A percentile compares a stretch with the other conserved stretches of the same genome.
Conservation (phyloP, 2,888 invertebrate species). For the Meghimatium bilineatum region DNA sequence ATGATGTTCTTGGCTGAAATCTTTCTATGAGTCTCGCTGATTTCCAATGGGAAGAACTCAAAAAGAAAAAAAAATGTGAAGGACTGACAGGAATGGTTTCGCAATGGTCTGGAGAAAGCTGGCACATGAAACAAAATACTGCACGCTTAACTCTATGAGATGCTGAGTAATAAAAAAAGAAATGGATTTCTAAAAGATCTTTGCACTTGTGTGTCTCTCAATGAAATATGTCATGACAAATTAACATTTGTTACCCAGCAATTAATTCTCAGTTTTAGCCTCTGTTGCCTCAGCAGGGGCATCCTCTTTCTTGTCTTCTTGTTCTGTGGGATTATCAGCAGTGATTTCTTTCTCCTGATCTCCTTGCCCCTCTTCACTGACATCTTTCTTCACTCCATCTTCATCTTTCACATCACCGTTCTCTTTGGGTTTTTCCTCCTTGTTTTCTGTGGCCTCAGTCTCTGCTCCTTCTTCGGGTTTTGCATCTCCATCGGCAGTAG, state of each 20-base stretch:
- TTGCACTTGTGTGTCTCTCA: neutral
- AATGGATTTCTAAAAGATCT: neutral
- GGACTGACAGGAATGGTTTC: conserved; percentile 7
- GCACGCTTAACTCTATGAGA: neutral
- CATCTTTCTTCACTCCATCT: conserved; percentile 42
- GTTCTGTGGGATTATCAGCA: neutral
- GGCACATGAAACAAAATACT: conserved; percentile 14
- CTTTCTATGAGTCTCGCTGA: neutral
- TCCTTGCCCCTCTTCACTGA: conserved; percentile 28
- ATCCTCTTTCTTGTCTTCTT: conserved; percentile 83
- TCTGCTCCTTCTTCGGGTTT: conserved; percentile 41
- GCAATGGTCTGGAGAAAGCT: conserved; percentile 32
- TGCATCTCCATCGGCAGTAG: conserved; percentile 18
- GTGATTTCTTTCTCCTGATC: conserved; percentile 6
- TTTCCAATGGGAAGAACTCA: conserved; percentile 1
- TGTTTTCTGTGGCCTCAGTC: conserved; percentile 31
- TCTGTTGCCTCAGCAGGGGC: conserved; percentile 93
- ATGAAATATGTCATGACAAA: neutral
- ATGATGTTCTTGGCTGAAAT: too few species aligned
- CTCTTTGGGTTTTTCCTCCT: conserved; percentile 43
- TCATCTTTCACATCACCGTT: conserved; percentile 48
- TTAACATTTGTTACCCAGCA: neutral
- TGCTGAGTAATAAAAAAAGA: neutral
- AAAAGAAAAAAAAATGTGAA: neutral
- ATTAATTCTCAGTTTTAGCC: conserved; percentile 65